These are phyloP conservation scores for Rallus crepitans DNA, from an alignment of 2,797 vertebrate genomes.

Conservation along the genomic window DNA sequence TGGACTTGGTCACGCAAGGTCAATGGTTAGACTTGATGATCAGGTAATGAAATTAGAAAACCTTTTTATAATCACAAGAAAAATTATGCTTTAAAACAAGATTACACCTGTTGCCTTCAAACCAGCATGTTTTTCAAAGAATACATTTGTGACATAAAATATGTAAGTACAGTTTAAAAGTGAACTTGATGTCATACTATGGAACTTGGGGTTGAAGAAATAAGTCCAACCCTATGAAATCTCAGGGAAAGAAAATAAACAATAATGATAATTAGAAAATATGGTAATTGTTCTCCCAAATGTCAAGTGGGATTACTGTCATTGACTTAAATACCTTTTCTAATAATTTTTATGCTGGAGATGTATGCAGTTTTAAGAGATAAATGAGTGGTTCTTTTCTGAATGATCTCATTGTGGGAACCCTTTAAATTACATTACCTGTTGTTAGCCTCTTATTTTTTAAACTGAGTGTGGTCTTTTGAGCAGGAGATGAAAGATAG, in stretches of 20 bases:
- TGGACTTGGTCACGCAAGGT: too few relatives aligned
- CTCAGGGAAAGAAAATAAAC: slow-evolving; percentile 28
- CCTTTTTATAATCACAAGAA: neutral
- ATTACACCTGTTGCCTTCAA: neutral
- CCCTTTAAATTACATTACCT: slow-evolving; percentile 9
- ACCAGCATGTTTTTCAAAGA: neutral
- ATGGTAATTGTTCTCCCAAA: slow-evolving; percentile 47
- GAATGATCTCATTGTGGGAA: neutral
- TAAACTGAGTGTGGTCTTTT: neutral
- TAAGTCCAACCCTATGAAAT: slow-evolving; percentile 6
- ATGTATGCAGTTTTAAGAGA: neutral
- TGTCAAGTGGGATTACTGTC: slow-evolving; percentile 34
- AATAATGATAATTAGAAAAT: slow-evolving; percentile 22
- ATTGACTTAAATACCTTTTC: slow-evolving; percentile 39
- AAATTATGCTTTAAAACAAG: neutral
- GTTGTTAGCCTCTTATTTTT: neutral
- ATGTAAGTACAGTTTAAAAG: neutral
- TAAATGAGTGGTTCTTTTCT: neutral
- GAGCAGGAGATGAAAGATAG: neutral
- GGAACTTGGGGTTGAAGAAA: neutral
- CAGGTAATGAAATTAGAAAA: neutral
- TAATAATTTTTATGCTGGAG: neutral
- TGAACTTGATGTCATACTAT: neutral
- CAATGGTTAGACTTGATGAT: too few relatives aligned
- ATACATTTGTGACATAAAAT: neutral